Percentiles rank a stretch among this genome's conserved stretches.
Evolutionary conservation across 1,140 invertebrate species (phyloP).

Genomic region (Leptinotarsa defecta): DNA sequence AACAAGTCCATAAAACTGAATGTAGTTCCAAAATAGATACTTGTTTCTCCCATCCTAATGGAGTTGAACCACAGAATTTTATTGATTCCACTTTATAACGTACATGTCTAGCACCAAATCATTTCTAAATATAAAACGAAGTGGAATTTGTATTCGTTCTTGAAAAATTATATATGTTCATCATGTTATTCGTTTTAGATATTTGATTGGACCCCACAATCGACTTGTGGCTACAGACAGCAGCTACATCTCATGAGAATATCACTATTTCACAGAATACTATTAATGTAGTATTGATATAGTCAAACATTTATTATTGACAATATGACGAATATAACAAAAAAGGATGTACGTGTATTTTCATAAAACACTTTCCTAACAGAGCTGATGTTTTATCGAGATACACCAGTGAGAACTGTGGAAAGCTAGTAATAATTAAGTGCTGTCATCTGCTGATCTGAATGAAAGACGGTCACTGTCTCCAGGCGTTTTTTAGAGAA

Average conservation of each 20-base stretch:
- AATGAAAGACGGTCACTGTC: too few relatives aligned
- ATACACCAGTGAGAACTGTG: too few relatives aligned
- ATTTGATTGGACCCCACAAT: neutral
- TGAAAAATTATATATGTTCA: neutral
- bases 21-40: neutral
- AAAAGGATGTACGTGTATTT: too few relatives aligned
- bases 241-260: too few relatives aligned
- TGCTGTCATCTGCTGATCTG: too few relatives aligned
- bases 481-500: too few relatives aligned
- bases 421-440: too few relatives aligned
- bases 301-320: neutral
- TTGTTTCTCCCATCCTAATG: neutral
- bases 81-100: neutral
- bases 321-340: neutral
- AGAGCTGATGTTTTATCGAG: too few relatives aligned
- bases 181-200: neutral
- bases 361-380: too few relatives aligned
- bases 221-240: too few relatives aligned
- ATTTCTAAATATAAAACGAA: conserved; percentile 9
- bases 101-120: neutral
- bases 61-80: neutral
- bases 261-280: neutral
- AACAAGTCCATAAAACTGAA: neutral
- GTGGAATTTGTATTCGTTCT: neutral
- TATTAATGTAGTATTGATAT: neutral